A percentile compares a stretch with the other conserved stretches of the same genome.
Evolutionary conservation across 1,140 invertebrate genomes (phyloP).

Genomic region (Diploscapter pachys): DNA sequence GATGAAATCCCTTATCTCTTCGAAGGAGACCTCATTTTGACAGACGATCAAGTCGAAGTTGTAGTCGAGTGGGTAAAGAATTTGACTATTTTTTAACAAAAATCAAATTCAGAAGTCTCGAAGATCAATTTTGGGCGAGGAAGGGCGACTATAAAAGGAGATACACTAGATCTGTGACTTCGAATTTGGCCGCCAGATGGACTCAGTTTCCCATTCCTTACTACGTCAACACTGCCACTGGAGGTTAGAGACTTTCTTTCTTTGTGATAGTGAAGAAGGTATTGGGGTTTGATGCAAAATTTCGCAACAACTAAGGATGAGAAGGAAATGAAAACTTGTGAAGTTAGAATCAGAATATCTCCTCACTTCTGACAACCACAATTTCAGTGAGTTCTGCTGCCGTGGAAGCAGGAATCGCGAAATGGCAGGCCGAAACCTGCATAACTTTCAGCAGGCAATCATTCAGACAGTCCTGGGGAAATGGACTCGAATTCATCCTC

Average conservation of each 20-base stretch:
- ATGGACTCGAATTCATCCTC: constrained; percentile 15
- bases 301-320: too few species aligned
- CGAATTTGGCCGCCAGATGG: constrained; percentile 14
- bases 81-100: background rate
- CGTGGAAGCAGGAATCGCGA: constrained; percentile 23
- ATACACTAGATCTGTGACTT: constrained; percentile 24
- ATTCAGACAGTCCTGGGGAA: background rate
- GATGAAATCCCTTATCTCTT: constrained; percentile 26
- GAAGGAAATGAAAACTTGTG: background rate
- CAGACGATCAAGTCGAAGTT: constrained; percentile 16
- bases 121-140: constrained; percentile 12
- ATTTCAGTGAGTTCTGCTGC: constrained; percentile 23
- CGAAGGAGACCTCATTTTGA: constrained; percentile 31
- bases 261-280: background rate
- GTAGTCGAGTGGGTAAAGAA: constrained; percentile 1
- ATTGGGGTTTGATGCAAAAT: too few species aligned
- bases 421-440: constrained; percentile 28
- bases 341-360: background rate
- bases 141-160: background rate
- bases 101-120: background rate
- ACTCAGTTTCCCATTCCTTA: constrained; percentile 23
- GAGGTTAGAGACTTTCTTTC: constrained; percentile 11
- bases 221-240: constrained; percentile 21
- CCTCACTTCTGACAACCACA: background rate
- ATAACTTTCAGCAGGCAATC: constrained; percentile 6